A percentile compares a stretch with the other conserved stretches of the same genome.
These are phyloP conservation scores for Neostethus bicornis DNA, from an alignment of 2,797 vertebrate species.

Conservation along the genomic window DNA sequence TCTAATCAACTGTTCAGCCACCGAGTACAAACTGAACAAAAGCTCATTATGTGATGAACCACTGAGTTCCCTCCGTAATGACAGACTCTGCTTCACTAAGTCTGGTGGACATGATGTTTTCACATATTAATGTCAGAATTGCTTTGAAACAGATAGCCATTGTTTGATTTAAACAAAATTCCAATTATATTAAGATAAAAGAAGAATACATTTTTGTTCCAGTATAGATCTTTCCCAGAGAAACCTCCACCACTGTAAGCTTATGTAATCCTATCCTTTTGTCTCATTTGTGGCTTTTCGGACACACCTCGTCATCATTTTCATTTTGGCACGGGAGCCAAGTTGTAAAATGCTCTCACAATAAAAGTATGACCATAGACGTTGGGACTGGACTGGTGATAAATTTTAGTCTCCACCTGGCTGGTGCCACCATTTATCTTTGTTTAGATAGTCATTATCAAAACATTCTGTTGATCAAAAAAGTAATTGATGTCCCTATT, in stretches of 20 bases:
- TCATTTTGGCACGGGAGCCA: not conserved
- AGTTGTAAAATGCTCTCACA: conserved; percentile 15
- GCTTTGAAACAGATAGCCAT: not conserved
- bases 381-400: conserved; percentile 12
- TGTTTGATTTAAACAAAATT: not conserved
- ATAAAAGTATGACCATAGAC: conserved; percentile 2
- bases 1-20: conserved; percentile 1
- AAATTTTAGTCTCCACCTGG: conserved; percentile 50
- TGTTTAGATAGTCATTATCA: not conserved
- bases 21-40: not conserved
- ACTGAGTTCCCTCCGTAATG: not conserved
- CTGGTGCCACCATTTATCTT: conserved; percentile 26
- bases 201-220: not conserved
- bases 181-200: not conserved
- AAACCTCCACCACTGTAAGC: not conserved
- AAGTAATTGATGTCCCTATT: not conserved
- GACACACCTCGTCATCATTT: conserved; percentile 23
- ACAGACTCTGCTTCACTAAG: not conserved
- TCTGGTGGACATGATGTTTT: not conserved
- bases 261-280: conserved; percentile 5
- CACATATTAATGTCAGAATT: not conserved
- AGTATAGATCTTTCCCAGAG: not conserved
- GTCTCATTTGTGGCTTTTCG: conserved; percentile 12
- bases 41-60: conserved; percentile 5
- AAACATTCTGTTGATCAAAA: not conserved